phyloP scores from a whole-genome alignment of 2,113 vertebrate genomes.

The Tetraodon nigroviridis region DNA sequence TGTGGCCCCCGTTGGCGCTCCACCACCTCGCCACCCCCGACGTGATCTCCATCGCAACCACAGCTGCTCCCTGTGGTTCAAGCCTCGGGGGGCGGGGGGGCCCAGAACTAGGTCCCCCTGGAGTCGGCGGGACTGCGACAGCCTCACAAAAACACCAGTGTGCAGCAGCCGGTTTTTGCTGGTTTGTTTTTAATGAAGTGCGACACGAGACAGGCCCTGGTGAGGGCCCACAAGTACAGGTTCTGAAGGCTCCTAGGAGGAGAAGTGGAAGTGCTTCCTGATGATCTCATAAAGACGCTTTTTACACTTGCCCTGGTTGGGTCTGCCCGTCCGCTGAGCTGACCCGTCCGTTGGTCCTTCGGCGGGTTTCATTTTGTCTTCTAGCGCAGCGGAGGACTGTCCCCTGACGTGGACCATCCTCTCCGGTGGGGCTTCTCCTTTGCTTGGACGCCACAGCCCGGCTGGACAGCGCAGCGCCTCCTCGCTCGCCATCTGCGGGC shows the following conservation, averaged over 20 bases:
- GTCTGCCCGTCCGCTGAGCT: slow-evolving; percentile 5
- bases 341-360: slow-evolving; percentile 18
- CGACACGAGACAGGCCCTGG: neutral
- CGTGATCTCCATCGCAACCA: slow-evolving; percentile 29
- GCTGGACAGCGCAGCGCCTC: slow-evolving; percentile 73
- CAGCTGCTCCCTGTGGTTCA: slow-evolving; percentile 21
- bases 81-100: slow-evolving; percentile 27
- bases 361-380: slow-evolving; percentile 15
- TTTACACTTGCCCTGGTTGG: slow-evolving; percentile 47
- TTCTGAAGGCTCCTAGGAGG: slow-evolving; percentile 24
- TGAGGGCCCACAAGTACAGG: slow-evolving; percentile 3
- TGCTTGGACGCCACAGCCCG: slow-evolving; percentile 31
- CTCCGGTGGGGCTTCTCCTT: slow-evolving; percentile 24
- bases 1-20: slow-evolving; percentile 16
- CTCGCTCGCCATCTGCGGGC: slow-evolving; percentile 73
- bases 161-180: neutral
- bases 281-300: slow-evolving; percentile 53
- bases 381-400: slow-evolving; percentile 19
- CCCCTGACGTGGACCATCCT: slow-evolving; percentile 17
- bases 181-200: slow-evolving; percentile 20
- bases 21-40: slow-evolving; percentile 7
- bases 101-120: neutral
- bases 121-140: neutral
- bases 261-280: slow-evolving; percentile 51
- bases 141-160: neutral